phyloP scores from a whole-genome alignment of 2,113 vertebrate species.

The Raja brachyura region DNA sequence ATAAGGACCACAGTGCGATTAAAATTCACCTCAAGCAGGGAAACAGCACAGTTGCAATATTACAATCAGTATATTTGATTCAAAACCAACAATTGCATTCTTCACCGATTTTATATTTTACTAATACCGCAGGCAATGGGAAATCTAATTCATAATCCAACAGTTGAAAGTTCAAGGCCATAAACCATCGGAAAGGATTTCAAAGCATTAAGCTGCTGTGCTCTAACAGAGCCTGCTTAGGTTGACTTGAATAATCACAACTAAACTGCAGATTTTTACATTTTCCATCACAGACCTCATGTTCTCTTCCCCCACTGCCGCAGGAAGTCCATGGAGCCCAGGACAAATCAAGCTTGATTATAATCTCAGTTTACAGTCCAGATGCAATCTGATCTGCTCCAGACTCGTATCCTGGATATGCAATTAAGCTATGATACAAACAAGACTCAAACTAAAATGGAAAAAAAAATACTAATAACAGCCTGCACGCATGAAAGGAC shows the following conservation, averaged over 20 bases:
- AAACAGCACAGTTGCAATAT: not conserved
- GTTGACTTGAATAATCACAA: not conserved
- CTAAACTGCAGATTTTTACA: not conserved
- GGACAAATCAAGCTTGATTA: not conserved
- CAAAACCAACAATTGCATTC: not conserved
- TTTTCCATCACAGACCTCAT: not conserved
- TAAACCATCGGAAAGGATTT: not conserved
- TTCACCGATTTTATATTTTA: not conserved
- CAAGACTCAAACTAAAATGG: not conserved
- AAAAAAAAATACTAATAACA: not conserved
- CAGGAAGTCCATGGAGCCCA: not conserved
- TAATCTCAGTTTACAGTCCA: not conserved
- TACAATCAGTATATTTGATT: not conserved
- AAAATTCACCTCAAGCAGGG: not conserved
- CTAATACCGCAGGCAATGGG: not conserved
- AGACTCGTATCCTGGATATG: not conserved
- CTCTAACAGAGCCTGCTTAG: too few species aligned
- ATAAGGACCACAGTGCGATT: not conserved
- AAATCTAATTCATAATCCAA: slow-evolving; percentile 4
- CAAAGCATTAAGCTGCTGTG: not conserved
- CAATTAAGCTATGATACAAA: not conserved
- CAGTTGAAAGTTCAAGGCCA: not conserved
- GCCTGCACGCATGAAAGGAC: not conserved
- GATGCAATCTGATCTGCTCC: not conserved
- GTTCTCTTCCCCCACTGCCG: not conserved